phyloP scores from a whole-genome alignment of 2,113 vertebrate species.

The Haemorhous mexicanus region DNA sequence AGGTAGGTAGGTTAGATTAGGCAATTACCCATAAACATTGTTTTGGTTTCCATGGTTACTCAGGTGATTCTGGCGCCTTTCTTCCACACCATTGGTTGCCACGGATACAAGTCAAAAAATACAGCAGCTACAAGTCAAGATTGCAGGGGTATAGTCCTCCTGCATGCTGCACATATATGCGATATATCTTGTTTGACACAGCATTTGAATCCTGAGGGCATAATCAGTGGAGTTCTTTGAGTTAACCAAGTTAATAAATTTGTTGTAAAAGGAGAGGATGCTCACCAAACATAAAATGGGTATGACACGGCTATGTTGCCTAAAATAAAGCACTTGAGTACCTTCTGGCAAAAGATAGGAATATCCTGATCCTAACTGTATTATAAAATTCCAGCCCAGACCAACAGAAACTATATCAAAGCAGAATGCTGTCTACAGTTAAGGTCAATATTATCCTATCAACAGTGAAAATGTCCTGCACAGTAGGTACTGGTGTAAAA shows the following conservation, averaged over 20 bases:
- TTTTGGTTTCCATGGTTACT: conserved; percentile 19
- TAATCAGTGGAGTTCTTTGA: background rate
- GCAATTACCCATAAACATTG: background rate
- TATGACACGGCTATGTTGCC: background rate
- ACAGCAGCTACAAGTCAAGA: background rate
- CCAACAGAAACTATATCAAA: background rate
- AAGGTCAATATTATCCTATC: background rate
- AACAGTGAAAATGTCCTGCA: background rate
- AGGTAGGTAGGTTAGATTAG: background rate
- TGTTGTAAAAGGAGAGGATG: background rate
- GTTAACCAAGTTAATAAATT: background rate
- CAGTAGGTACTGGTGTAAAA: background rate
- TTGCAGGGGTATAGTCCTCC: background rate
- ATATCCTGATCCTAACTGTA: background rate
- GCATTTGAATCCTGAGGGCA: background rate
- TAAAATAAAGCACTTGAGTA: background rate
- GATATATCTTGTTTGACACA: background rate
- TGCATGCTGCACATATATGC: background rate
- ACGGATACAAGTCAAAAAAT: conserved; percentile 27
- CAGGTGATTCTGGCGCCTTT: background rate
- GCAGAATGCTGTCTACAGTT: background rate
- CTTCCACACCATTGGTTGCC: background rate
- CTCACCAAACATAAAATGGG: background rate
- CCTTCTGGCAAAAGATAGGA: background rate
- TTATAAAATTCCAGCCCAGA: background rate